A percentile compares a stretch with the other conserved stretches of the same genome.
Conservation (phyloP, 2,113 vertebrate genomes). For the Heterochromis multidens region DNA sequence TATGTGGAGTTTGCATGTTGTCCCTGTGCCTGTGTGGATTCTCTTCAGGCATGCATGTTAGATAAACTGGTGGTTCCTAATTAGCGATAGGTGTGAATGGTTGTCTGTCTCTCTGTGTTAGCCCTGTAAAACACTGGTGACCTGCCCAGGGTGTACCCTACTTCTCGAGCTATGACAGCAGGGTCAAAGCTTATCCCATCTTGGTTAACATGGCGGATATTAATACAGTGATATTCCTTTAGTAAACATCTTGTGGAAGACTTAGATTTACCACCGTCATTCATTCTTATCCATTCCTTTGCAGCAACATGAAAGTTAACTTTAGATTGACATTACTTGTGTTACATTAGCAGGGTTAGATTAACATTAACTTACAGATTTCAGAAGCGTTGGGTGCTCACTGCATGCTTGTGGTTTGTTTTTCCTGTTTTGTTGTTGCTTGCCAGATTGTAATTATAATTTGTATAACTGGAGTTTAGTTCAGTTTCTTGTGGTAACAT, state of each 20-base stretch:
- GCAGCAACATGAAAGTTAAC: not conserved
- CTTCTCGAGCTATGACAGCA: not conserved
- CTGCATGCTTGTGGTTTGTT: not conserved
- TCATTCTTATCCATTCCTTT: not conserved
- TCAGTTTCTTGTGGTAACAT: not conserved
- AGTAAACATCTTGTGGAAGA: not conserved
- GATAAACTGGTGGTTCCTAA: not conserved
- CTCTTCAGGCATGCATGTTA: not conserved
- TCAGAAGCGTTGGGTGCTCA: not conserved
- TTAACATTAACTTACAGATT: not conserved
- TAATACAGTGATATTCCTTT: not conserved
- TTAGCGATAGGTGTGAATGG: fast-evolving
- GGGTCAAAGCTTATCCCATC: not conserved
- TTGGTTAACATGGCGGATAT: not conserved
- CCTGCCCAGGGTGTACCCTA: not conserved
- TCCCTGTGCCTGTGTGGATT: not conserved
- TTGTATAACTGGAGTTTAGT: not conserved
- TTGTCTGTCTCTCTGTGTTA: not conserved
- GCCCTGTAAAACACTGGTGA: not conserved
- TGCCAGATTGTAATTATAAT: not conserved
- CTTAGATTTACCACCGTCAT: fast-evolving
- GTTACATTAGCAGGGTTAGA: fast-evolving
- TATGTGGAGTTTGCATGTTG: fast-evolving
- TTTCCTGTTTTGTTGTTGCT: not conserved
- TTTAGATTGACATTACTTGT: not conserved